Evolutionary conservation across 2,888 invertebrate species (phyloP), one percentile per base, ranked within the genome.

Genomic region (Corythucha ciliata): DNA sequence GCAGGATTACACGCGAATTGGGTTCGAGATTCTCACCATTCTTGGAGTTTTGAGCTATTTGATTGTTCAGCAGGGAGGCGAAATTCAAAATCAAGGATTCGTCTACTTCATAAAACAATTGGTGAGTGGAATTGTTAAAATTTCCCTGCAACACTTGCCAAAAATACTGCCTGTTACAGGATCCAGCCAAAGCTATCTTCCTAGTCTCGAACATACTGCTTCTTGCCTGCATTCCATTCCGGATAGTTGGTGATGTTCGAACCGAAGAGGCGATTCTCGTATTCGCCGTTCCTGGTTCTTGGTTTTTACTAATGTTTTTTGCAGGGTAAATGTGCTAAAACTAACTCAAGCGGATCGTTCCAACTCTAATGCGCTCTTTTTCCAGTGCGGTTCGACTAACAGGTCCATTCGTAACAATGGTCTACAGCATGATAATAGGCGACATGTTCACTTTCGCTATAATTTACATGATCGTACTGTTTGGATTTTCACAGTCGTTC

Each of bases 341-440:
- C n/a, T n/a, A n/a, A n/a, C n/a, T n/a, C n/a, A n/a, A n/a, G n/a
- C n/a, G n/a, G n/a, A n/a, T n/a, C n/a, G n/a, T n/a, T n/a, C n/a
- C n/a, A n/a, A n/a, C n/a, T n/a, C n/a, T n/a, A n/a, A n/a, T n/a
- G n/a, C n/a, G n/a, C n/a, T n/a, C n/a, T n/a, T n/a, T 29, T 65
- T 69, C 3, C 70, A 94, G 94, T 6, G 93, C 93, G 32, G 83
- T 92, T 26, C 82, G 87, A 53, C 72, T 98, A 63, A 98, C 96
- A 0, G 98, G 98, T 36, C 96, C 97, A 0, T 98, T 97, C 70
- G 96, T 98, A 53, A 96, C 96, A 10, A 97, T 98, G 94, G 92
- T 98, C 61, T 97, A 93, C 75, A 91, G 91, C 64, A 98, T 98
- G 96, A 90, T 96, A 66, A 89, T 89, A 0, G 96, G 97, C 39